These are phyloP conservation scores for Menura novaehollandiae DNA, from an alignment of 2,113 vertebrate genomes.

Conservation along the genomic window DNA sequence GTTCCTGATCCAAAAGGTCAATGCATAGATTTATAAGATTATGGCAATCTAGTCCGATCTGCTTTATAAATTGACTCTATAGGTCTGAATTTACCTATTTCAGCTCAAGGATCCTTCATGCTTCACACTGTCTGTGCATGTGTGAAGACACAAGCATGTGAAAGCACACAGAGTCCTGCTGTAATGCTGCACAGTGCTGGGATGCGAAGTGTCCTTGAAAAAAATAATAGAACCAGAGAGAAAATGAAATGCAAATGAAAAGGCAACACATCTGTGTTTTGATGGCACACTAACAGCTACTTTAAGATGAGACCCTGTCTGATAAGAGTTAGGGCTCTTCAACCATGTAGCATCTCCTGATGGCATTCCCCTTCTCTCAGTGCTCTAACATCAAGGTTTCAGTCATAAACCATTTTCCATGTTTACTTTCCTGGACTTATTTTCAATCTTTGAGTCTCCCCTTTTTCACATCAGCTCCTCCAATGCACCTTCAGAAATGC, in stretches of 20 bases:
- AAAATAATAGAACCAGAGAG: not conserved
- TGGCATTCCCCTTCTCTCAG: not conserved
- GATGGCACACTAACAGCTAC: not conserved
- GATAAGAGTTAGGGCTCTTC: not conserved
- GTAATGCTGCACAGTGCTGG: not conserved
- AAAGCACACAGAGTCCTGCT: not conserved
- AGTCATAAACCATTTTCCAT: not conserved
- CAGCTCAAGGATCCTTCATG: not conserved
- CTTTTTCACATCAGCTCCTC: not conserved
- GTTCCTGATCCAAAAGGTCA: not conserved
- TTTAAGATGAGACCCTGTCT: not conserved
- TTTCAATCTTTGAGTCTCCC: not conserved
- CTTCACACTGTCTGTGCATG: not conserved
- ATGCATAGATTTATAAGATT: constrained; percentile 11
- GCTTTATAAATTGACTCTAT: not conserved
- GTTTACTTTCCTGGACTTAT: not conserved
- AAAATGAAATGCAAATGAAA: not conserved
- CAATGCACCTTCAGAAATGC: not conserved
- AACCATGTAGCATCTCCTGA: not conserved
- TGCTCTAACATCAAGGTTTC: not conserved
- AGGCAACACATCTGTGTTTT: not conserved
- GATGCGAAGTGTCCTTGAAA: not conserved
- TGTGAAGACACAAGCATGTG: not conserved
- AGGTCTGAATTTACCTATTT: not conserved
- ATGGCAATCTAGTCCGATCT: not conserved